Base-by-base conservation (phyloP, 1,140 invertebrate species). In the Metaphire vulgaris region DNA sequence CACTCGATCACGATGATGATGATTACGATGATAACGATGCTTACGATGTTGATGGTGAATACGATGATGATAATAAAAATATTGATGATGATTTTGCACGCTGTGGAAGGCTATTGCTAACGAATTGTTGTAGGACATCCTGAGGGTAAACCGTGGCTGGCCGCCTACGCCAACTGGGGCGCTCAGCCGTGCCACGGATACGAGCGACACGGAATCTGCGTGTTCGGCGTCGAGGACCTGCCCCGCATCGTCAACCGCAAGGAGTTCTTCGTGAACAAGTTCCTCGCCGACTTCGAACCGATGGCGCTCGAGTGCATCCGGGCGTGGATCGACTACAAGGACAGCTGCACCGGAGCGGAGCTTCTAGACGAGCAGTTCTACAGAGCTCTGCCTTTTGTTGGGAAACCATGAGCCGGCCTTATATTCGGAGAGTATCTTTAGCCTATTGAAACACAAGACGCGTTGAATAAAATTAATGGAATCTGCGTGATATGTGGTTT, bases 231-330 rank as follows among this genome's bases (percentile, higher is more conserved):
- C 0, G 81, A 80, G 31, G 83, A 85, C 75, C 75, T 86, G 0
- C 79, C 80, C 0, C 69, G 76, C 29, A 76, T 85, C 0, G 66
- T 81, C 1, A 76, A 69, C 1, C 74, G 80, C 31, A 76, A 77
- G 34, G 81, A 84, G 72, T 74, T 85, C 15, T 85, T 85, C 77
- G 83, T 79, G n/a, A 85, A 85, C 79, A 85, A 85, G 74, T 83
- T 85, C 77, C 82, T 82, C 69, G 28, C 76, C n/a, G 76, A 81
- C 34, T 82, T 79, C 79, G 80, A 86, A 69, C 82, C 80, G 0
- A 68, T 80, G 28, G 80, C 82, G 1, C 74, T 84, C 2, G 78
- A 83, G 41, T 86, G 85, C 80, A 68, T 85, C 68, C 81, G 83
- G 77, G 80, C 84, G 69, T 82, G 80, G 77, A 72, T 81, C 12